Conservation (phyloP, 1,140 invertebrate genomes). For the Frieseomelitta varia region DNA sequence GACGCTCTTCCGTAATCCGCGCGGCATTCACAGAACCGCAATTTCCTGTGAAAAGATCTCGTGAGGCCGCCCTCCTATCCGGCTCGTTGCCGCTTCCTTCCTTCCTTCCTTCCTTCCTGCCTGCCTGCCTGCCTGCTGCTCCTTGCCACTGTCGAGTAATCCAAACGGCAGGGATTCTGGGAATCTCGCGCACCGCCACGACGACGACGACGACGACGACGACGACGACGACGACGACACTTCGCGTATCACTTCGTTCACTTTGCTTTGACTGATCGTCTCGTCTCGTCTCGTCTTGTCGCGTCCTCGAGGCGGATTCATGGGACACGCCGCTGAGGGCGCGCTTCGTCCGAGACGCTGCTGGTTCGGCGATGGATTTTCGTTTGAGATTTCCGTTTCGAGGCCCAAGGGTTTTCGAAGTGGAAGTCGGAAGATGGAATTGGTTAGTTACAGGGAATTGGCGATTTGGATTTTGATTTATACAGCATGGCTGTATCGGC, state of each 20-base stretch:
- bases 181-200: neutral
- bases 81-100: neutral
- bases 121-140: too few relatives aligned
- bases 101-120: neutral
- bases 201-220: neutral
- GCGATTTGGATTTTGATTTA: too few relatives aligned
- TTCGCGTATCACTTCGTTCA: too few relatives aligned
- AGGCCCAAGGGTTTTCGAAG: neutral
- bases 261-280: too few relatives aligned
- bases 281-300: too few relatives aligned
- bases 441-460: too few relatives aligned
- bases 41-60: constrained; percentile 35
- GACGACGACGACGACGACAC: too few relatives aligned
- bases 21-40: constrained; percentile 42
- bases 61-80: neutral
- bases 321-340: too few relatives aligned
- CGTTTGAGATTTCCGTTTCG: neutral
- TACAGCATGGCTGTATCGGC: too few relatives aligned
- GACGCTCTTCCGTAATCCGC: constrained; percentile 43
- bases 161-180: constrained; percentile 24
- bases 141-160: neutral
- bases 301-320: too few relatives aligned
- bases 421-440: neutral
- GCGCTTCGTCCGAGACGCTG: too few relatives aligned
- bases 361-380: too few relatives aligned